A percentile compares a stretch with the other conserved stretches of the same genome.
Evolutionary conservation across 2,113 vertebrate species (phyloP).

Genomic region (Bettongia penicillata): DNA sequence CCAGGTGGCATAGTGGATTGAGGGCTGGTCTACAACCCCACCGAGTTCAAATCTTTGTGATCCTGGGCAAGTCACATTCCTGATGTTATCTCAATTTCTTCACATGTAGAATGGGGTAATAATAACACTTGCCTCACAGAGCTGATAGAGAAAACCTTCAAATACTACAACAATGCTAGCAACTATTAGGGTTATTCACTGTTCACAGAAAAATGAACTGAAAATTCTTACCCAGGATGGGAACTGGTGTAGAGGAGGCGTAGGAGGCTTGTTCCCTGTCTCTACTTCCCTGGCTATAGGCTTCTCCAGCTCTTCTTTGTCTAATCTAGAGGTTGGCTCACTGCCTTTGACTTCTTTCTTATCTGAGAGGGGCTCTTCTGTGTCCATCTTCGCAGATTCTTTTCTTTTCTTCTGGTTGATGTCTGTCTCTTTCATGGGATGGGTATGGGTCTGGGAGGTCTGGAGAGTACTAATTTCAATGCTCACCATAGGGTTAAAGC

Average conservation of each 20-base stretch:
- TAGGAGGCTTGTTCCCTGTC: conserved; percentile 90
- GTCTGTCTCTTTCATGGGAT: conserved; percentile 81
- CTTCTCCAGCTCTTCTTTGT: conserved; percentile 61
- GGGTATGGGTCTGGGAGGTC: conserved; percentile 65
- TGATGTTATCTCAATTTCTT: neutral
- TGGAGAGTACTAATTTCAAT: conserved; percentile 87
- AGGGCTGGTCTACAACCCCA: neutral
- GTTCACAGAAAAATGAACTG: neutral
- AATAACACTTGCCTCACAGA: neutral
- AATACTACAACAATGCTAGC: neutral
- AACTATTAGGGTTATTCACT: neutral
- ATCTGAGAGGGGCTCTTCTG: conserved; percentile 78
- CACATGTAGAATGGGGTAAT: neutral
- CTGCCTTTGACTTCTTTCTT: conserved; percentile 12
- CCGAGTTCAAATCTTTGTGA: neutral
- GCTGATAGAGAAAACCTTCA: neutral
- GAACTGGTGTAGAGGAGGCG: conserved; percentile 95
- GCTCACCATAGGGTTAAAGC: conserved; percentile 88
- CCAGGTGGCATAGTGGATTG: neutral
- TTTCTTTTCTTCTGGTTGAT: conserved; percentile 83
- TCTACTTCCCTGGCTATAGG: conserved; percentile 69
- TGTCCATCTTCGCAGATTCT: conserved; percentile 79
- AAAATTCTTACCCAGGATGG: conserved; percentile 94
- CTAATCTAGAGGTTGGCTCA: neutral
- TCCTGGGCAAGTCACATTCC: neutral